phyloP scores from a whole-genome alignment of 2,113 vertebrate genomes.

The Catagonus wagneri region DNA sequence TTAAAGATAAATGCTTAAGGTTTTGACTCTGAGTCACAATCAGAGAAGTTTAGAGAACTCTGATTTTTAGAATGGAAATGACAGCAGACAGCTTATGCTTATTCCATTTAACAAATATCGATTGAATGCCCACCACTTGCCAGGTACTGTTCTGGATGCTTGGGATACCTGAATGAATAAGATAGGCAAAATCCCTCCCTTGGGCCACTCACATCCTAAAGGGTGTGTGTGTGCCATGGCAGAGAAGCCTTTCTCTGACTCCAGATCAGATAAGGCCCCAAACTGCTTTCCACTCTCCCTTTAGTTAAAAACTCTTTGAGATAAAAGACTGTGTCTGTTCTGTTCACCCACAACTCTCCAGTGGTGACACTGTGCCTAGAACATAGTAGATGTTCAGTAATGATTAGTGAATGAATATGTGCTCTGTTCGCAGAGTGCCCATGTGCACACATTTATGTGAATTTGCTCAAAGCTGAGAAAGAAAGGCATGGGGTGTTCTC shows the following conservation, averaged over 20 bases:
- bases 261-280: not conserved
- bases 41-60: not conserved
- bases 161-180: not conserved
- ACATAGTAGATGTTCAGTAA: not conserved
- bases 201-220: not conserved
- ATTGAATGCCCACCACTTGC: not conserved
- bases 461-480: not conserved
- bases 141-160: not conserved
- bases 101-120: not conserved
- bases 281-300: not conserved
- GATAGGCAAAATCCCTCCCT: not conserved
- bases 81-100: not conserved
- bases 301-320: not conserved
- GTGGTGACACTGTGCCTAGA: not conserved
- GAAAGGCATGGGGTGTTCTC: not conserved
- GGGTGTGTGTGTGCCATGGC: not conserved
- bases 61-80: not conserved
- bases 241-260: not conserved
- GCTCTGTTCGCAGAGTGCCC: not conserved
- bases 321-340: not conserved
- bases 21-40: constrained; percentile 4
- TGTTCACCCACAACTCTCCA: not conserved
- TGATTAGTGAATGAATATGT: not conserved
- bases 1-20: not conserved
- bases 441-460: not conserved